Conservation (phyloP, 2,113 vertebrate species). For the Crotophaga sulcirostris region DNA sequence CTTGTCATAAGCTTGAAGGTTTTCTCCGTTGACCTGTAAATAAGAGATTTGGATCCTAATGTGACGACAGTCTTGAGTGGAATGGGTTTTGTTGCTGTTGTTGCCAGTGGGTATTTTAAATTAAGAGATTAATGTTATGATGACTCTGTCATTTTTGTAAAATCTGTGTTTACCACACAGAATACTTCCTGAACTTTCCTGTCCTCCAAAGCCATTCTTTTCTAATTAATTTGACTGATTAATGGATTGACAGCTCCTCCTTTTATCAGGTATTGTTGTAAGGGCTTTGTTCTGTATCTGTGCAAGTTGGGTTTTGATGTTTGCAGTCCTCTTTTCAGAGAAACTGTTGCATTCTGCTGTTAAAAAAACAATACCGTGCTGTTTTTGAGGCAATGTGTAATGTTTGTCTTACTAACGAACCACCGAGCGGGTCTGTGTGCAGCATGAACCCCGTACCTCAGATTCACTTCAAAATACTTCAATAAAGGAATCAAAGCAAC, state of each 20-base stretch:
- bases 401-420: background rate
- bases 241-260: background rate
- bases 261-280: background rate
- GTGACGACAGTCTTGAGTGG: background rate
- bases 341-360: background rate
- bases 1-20: background rate
- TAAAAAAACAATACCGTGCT: constrained; percentile 46
- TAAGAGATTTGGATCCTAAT: background rate
- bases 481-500: background rate
- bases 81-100: background rate
- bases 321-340: background rate
- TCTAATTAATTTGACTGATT: background rate
- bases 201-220: background rate
- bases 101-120: background rate
- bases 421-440: background rate
- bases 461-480: background rate
- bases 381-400: background rate
- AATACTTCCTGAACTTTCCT: background rate
- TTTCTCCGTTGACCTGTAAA: background rate
- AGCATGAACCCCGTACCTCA: background rate
- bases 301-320: background rate
- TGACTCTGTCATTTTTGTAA: background rate
- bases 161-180: background rate
- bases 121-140: background rate
- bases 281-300: constrained; percentile 27